These are phyloP conservation scores for Paramormyrops kingsleyae DNA, from an alignment of 2,113 vertebrate species.

Conservation along the genomic window DNA sequence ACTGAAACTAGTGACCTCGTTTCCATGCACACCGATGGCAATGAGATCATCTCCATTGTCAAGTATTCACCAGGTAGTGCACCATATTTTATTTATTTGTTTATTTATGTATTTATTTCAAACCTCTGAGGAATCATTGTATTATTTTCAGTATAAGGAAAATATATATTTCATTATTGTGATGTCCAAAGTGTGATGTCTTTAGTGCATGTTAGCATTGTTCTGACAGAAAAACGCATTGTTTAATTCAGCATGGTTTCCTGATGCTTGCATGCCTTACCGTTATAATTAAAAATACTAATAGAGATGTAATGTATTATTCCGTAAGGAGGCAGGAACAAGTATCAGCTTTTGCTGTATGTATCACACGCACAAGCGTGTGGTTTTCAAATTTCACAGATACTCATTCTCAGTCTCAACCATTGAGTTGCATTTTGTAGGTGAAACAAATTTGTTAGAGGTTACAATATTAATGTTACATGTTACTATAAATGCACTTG, in stretches of 20 bases:
- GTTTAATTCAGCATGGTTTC: neutral
- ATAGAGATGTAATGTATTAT: neutral
- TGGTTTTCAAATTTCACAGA: neutral
- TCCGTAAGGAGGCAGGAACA: neutral
- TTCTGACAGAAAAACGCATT: neutral
- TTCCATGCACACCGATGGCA: constrained; percentile 77
- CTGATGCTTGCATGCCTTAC: neutral
- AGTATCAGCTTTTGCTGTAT: neutral
- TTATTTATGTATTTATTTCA: neutral
- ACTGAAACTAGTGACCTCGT: constrained; percentile 76
- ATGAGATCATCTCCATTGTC: constrained; percentile 77
- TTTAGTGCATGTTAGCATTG: neutral
- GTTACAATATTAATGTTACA: neutral
- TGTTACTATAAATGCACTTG: neutral
- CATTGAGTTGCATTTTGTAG: neutral
- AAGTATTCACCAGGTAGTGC: constrained; percentile 78
- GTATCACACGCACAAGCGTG: neutral
- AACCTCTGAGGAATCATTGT: neutral
- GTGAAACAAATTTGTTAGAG: neutral
- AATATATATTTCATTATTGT: neutral
- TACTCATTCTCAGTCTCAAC: neutral
- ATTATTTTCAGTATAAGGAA: neutral
- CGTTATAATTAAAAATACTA: neutral
- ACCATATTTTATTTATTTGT: neutral
- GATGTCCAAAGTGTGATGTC: neutral